Evolutionary conservation across 2,113 vertebrate genomes (phyloP), one percentile per base, ranked within the genome.

Genomic region (Chrysemys picta): DNA sequence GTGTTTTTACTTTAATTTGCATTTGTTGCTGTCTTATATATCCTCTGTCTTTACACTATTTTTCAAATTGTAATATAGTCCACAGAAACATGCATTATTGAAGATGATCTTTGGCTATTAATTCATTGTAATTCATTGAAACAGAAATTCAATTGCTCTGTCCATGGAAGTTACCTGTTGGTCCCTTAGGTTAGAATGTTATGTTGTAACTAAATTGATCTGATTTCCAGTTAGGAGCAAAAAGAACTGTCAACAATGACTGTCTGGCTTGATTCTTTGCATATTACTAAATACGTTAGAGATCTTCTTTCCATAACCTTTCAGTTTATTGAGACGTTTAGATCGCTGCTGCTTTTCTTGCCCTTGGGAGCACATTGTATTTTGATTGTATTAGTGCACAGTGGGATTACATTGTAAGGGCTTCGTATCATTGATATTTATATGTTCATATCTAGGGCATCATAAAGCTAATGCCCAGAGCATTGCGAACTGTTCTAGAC

Each of bases 51-150:
- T 89, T 94, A 89, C 25, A 47, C 2, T 84, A 5, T 1, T 93
- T 81, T n/a, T 85, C 90, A 79, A 85, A 82, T 89, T 84, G 88
- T 79, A 88, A 90, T 56, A 38, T 49, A 90, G 84, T 82, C 93
- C 17, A 80, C 11, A 12, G 42, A 82, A 91, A 53, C 17, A 22
- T 49, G 35, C 17, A 19, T 95, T 93, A 52, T 4, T 9, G 35
- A 85, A 2, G 57, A 76, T 87, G 16, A 76, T 92, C 21, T n/a
- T 81, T n/a, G 10, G 81, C n/a, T 49, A 85, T 29, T 65, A 91
- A 89, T 90, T 84, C 3, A 14, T 56, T 21, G 69, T 38, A 50
- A 50, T 50, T 50, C 4, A 38, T 72, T 22, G 21, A 29, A 88
- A 42, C 5, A 85, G 69, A 65, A 86, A 14, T 12, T 84, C 35